phyloP scores from a whole-genome alignment of 2,113 vertebrate species.

The Myrmophylax atrothorax region DNA sequence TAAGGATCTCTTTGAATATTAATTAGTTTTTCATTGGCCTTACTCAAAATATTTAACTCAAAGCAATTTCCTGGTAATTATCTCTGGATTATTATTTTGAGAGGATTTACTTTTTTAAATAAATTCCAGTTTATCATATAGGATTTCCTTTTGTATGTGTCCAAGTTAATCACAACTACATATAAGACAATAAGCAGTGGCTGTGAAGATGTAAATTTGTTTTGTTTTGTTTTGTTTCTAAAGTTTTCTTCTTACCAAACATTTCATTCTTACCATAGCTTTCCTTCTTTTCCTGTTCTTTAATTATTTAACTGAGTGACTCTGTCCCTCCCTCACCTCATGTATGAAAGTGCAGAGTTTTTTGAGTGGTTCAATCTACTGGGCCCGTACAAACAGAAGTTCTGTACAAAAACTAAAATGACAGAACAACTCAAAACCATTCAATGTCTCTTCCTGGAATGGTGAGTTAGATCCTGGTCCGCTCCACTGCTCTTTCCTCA shows the following conservation, averaged over 20 bases:
- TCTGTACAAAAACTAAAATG: not conserved
- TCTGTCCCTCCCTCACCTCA: not conserved
- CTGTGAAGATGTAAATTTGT: not conserved
- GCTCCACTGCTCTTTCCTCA: not conserved
- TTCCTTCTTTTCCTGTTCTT: not conserved
- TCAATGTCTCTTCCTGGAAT: not conserved
- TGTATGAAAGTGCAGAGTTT: accelerated
- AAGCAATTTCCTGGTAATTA: slow-evolving; percentile 40
- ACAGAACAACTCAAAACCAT: not conserved
- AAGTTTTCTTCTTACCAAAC: not conserved
- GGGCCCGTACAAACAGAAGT: not conserved
- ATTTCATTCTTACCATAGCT: not conserved
- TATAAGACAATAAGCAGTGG: not conserved
- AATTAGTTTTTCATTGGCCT: slow-evolving; percentile 25
- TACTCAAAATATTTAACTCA: slow-evolving; percentile 55
- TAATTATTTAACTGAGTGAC: not conserved
- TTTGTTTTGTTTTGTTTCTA: not conserved
- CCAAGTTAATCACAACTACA: not conserved
- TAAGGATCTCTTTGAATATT: slow-evolving; percentile 56
- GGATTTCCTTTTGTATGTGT: not conserved
- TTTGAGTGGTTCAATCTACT: not conserved
- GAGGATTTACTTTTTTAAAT: not conserved
- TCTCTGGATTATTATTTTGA: slow-evolving; percentile 25
- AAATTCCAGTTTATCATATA: slow-evolving; percentile 9
- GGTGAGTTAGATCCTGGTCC: not conserved